phyloP scores from a whole-genome alignment of 2,888 invertebrate species.

The Drosophila subquinaria region DNA sequence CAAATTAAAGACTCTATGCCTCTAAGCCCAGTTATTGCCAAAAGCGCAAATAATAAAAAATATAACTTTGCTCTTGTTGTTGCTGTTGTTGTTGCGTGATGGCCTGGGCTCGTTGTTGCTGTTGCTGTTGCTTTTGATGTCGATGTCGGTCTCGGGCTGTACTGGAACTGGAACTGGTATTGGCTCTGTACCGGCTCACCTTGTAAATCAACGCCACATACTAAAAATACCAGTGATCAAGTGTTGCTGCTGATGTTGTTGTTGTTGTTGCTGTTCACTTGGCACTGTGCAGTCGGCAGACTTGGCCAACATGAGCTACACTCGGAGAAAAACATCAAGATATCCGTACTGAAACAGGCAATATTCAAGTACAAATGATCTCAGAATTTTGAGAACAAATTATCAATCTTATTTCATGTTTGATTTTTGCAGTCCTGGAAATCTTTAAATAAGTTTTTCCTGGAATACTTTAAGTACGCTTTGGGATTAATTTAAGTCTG shows the following conservation, averaged over 20 bases:
- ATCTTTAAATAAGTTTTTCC: too few species aligned
- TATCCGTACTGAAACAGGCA: too few species aligned
- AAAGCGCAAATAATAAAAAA: constrained; percentile 19
- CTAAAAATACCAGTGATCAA: constrained; percentile 74
- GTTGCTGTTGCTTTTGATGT: neutral
- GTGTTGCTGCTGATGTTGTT: constrained; percentile 37
- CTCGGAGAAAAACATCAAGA: too few species aligned
- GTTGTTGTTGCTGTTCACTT: constrained; percentile 37
- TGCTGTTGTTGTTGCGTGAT: constrained; percentile 19
- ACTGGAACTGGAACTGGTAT: constrained; percentile 67
- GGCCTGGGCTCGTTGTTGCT: constrained; percentile 7
- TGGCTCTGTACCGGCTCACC: constrained; percentile 76
- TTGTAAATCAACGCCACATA: constrained; percentile 77
- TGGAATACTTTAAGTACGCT: too few species aligned
- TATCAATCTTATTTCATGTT: too few species aligned
- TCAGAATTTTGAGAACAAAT: too few species aligned
- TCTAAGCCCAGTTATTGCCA: constrained; percentile 18
- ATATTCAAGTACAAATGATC: too few species aligned
- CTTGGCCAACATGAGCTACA: constrained; percentile 53
- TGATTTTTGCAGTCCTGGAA: too few species aligned
- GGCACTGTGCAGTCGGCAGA: constrained; percentile 50
- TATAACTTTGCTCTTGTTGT: neutral
- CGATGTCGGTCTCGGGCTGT: constrained; percentile 14
- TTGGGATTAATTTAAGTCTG: too few species aligned
- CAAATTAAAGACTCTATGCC: too few species aligned